A percentile compares a stretch with the other conserved stretches of the same genome.
Evolutionary conservation across 2,888 invertebrate genomes (phyloP).

Genomic region (Iselma pallidipennis): DNA sequence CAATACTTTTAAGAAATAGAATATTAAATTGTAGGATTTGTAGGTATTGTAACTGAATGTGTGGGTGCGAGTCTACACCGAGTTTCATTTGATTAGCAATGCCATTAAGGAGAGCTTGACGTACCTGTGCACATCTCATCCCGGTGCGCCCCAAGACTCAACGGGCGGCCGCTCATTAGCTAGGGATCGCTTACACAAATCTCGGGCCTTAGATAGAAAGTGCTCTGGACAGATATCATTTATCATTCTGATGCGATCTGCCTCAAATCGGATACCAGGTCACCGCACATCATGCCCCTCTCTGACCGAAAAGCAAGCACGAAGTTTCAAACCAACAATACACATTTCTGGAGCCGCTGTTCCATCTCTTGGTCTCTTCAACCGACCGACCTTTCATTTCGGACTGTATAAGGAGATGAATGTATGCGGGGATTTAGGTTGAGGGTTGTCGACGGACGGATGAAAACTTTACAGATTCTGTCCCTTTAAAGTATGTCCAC

Average conservation of each 20-base stretch:
- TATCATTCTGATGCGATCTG: constrained; percentile 38
- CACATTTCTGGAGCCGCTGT: background rate
- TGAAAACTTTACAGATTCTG: background rate
- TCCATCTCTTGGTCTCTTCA: background rate
- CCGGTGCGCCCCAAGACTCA: constrained; percentile 23
- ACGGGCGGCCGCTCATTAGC: constrained; percentile 44
- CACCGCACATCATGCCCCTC: constrained; percentile 20
- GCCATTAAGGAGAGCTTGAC: constrained; percentile 33
- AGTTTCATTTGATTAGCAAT: constrained; percentile 37
- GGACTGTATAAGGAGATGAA: background rate
- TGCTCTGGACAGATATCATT: constrained; percentile 50
- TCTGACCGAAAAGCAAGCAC: background rate
- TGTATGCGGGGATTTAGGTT: background rate
- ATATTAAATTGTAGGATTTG: background rate
- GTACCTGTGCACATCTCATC: constrained; percentile 27
- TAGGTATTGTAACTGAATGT: background rate
- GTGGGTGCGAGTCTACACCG: background rate
- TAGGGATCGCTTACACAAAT: constrained; percentile 42
- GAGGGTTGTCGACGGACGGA: background rate
- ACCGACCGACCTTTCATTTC: no score
- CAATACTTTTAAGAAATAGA: background rate
- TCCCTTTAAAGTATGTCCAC: no score
- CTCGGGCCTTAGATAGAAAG: constrained; percentile 39
- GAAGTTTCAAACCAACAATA: background rate
- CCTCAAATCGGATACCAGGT: constrained; percentile 29